Percentiles rank a stretch among this genome's conserved stretches.
phyloP scores from a whole-genome alignment of 2,888 invertebrate genomes.

The Chloromyia formosa region DNA sequence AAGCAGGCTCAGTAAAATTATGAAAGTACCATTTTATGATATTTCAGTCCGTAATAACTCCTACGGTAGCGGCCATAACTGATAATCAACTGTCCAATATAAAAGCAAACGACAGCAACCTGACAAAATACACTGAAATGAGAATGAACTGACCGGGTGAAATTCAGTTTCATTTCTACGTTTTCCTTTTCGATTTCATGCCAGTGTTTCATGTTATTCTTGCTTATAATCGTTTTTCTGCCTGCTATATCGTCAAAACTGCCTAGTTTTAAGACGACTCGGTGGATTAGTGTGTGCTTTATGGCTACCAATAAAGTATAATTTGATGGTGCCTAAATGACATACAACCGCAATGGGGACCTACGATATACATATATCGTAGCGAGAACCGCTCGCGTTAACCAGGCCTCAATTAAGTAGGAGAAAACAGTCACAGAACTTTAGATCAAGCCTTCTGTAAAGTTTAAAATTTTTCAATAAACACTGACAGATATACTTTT shows the following conservation, averaged over 20 bases:
- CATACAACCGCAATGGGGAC: slow-evolving; percentile 45
- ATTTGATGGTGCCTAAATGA: slow-evolving; percentile 48
- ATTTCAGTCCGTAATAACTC: slow-evolving; percentile 18
- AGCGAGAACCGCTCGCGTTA: not conserved
- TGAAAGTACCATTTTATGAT: slow-evolving; percentile 14
- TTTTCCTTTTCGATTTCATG: not conserved
- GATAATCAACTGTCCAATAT: slow-evolving; percentile 31
- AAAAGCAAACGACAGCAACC: slow-evolving; percentile 2
- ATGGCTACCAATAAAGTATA: slow-evolving; percentile 48
- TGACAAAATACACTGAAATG: not conserved
- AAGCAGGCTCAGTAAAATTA: not conserved
- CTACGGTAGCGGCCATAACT: slow-evolving; percentile 23
- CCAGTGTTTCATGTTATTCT: not conserved
- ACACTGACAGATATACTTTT: too few species aligned
- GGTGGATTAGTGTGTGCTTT: slow-evolving; percentile 44
- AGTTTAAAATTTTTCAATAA: too few species aligned
- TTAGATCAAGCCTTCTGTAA: too few species aligned
- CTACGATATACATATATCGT: too few species aligned
- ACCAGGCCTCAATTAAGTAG: not conserved
- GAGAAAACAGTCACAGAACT: too few species aligned
- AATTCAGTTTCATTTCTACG: not conserved
- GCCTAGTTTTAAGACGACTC: slow-evolving; percentile 10
- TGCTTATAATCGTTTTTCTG: slow-evolving; percentile 10
- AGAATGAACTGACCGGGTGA: not conserved
- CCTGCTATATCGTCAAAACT: not conserved